Conservation (phyloP, 64 coral and sea anemone genomes). For the Cladopsammia gracilis region DNA sequence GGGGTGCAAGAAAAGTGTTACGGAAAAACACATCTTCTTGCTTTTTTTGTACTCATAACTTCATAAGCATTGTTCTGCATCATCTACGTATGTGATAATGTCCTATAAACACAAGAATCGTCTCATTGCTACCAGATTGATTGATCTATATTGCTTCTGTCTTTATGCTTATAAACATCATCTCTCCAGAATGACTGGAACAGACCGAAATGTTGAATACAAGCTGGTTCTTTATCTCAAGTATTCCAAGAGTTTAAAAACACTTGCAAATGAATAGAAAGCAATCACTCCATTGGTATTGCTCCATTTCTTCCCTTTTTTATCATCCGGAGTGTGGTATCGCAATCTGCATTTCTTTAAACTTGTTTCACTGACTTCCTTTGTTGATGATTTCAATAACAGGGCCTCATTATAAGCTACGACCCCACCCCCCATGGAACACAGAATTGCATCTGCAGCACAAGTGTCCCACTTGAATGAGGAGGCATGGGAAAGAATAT, state of each 20-base stretch:
- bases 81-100: too few species aligned
- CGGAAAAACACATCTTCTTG: too few species aligned
- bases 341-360: conserved; percentile 54
- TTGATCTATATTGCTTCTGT: too few species aligned
- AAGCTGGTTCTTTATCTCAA: background rate
- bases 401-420: conserved; percentile 45
- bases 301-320: conserved; percentile 76
- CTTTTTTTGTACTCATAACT: too few species aligned
- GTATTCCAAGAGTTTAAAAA: conserved; percentile 43
- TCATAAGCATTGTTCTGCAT: too few species aligned
- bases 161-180: too few species aligned
- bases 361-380: conserved; percentile 11
- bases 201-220: too few species aligned
- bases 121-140: too few species aligned
- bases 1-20: too few species aligned
- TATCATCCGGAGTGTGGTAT: conserved; percentile 73
- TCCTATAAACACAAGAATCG: too few species aligned
- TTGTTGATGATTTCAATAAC: conserved; percentile 36
- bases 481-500: conserved; percentile 77
- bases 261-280: conserved; percentile 50
- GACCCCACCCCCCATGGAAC: conserved; percentile 75
- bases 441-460: conserved; percentile 85
- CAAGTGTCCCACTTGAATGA: conserved; percentile 96
- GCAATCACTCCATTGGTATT: conserved; percentile 79
- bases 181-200: too few species aligned